Evolutionary conservation across 2,888 invertebrate genomes (phyloP).

Genomic region (Aleiodes leptofemur): DNA sequence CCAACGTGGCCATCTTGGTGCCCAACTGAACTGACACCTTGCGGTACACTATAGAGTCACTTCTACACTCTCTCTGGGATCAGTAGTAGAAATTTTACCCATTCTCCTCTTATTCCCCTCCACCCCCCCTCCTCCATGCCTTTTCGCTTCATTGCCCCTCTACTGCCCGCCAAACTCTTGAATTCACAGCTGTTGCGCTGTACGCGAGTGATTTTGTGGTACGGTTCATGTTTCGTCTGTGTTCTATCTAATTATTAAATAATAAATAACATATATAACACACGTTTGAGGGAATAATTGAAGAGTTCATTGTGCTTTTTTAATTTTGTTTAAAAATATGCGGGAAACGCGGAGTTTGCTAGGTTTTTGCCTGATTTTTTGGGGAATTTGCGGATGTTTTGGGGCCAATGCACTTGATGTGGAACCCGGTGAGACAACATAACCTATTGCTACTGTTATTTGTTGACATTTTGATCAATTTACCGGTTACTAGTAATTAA

Average conservation of each 20-base stretch:
- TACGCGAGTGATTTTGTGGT: background rate
- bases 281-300: background rate
- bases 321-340: background rate
- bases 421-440: conserved; percentile 59
- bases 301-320: background rate
- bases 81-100: background rate
- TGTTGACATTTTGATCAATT: conserved; percentile 7
- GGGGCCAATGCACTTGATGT: conserved; percentile 1
- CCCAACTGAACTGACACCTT: conserved; percentile 77
- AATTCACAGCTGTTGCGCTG: conserved; percentile 40
- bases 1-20: conserved; percentile 83
- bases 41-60: conserved; percentile 65
- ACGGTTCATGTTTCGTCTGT: no score
- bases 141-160: background rate
- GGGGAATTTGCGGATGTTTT: background rate
- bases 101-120: background rate
- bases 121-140: background rate
- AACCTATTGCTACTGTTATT: conserved; percentile 55
- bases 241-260: no score
- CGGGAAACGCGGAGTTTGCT: background rate
- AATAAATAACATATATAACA: no score
- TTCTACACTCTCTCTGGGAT: conserved; percentile 60
- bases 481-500: background rate
- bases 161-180: background rate
- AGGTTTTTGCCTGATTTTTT: conserved; percentile 40